phyloP scores from a whole-genome alignment of 2,797 vertebrate species.

The Microctenopoma lineatum region DNA sequence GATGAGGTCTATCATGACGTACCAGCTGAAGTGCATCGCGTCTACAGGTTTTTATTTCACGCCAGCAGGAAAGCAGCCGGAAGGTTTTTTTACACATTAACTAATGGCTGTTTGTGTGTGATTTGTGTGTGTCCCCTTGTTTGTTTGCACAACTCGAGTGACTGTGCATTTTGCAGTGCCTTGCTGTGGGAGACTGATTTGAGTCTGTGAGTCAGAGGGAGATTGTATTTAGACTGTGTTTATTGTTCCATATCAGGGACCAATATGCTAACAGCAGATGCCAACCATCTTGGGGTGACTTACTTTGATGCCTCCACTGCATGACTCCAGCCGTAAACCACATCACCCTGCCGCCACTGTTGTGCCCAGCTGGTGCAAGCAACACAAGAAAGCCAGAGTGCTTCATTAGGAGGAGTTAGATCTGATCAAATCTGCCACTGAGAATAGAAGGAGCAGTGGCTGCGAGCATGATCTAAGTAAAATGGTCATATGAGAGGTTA shows the following conservation, averaged over 20 bases:
- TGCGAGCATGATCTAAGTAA: slow-evolving; percentile 30
- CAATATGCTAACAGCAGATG: slow-evolving; percentile 68
- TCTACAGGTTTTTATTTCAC: slow-evolving; percentile 45
- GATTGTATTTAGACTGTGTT: slow-evolving; percentile 61
- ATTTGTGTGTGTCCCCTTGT: slow-evolving; percentile 4
- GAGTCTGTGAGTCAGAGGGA: slow-evolving; percentile 54
- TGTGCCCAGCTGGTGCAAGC: slow-evolving; percentile 56
- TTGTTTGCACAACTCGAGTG: slow-evolving; percentile 25
- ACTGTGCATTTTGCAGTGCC: slow-evolving; percentile 33
- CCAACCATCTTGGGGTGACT: slow-evolving; percentile 60
- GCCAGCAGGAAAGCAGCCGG: slow-evolving; percentile 28
- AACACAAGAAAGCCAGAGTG: slow-evolving; percentile 49
- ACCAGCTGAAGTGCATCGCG: slow-evolving; percentile 26
- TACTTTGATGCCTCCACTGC: slow-evolving; percentile 58
- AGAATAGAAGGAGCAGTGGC: slow-evolving; percentile 38
- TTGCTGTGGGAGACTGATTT: slow-evolving; percentile 52
- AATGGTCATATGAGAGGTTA: slow-evolving; percentile 46
- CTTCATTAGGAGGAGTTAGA: slow-evolving; percentile 68
- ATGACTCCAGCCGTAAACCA: slow-evolving; percentile 45
- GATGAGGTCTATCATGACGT: slow-evolving; percentile 28
- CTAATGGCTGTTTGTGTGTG: slow-evolving; percentile 22
- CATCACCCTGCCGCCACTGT: slow-evolving; percentile 11
- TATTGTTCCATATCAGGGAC: slow-evolving; percentile 66
- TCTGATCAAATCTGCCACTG: slow-evolving; percentile 63
- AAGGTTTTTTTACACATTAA: slow-evolving; percentile 27